These are phyloP conservation scores for Meandrina meandrites DNA, from an alignment of 92 coral and sea anemone genomes.

Conservation along the genomic window DNA sequence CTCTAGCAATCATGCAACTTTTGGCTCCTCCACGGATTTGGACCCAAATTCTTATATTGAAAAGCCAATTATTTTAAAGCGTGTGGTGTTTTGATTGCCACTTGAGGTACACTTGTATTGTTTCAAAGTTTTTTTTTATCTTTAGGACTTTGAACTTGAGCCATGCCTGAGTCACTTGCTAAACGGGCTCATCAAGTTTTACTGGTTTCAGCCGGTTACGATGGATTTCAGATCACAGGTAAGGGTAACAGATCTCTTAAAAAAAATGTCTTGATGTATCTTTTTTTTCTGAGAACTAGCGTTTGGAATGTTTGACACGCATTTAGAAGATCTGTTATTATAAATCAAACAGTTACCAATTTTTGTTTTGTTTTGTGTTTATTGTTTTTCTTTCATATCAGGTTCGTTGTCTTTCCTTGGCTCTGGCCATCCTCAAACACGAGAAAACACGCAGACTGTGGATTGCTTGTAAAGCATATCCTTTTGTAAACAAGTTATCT, in stretches of 20 bases:
- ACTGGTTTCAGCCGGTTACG: constrained; percentile 93
- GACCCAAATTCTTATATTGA: no score
- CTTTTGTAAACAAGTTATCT: constrained; percentile 45
- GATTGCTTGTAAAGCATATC: constrained; percentile 97
- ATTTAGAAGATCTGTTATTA: background rate
- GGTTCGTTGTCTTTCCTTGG: constrained; percentile 83
- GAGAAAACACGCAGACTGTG: constrained; percentile 79
- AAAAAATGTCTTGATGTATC: background rate
- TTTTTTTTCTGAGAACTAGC: background rate
- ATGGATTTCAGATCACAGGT: constrained; percentile 95
- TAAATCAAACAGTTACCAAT: background rate
- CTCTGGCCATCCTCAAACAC: constrained; percentile 78
- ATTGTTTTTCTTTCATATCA: constrained; percentile 18
- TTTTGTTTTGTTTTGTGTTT: no score
- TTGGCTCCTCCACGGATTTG: no score
- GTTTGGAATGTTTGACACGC: background rate
- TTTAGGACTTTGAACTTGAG: constrained; percentile 88
- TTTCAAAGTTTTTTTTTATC: background rate
- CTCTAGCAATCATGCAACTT: no score
- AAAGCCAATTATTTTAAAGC: no score
- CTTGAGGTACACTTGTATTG: no score
- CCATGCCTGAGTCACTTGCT: constrained; percentile 91
- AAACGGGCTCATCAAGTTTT: constrained; percentile 85
- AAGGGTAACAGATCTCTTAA: background rate
- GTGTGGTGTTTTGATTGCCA: no score